Conservation (phyloP, 2,113 vertebrate genomes). For the Sigmodon hispidus region DNA sequence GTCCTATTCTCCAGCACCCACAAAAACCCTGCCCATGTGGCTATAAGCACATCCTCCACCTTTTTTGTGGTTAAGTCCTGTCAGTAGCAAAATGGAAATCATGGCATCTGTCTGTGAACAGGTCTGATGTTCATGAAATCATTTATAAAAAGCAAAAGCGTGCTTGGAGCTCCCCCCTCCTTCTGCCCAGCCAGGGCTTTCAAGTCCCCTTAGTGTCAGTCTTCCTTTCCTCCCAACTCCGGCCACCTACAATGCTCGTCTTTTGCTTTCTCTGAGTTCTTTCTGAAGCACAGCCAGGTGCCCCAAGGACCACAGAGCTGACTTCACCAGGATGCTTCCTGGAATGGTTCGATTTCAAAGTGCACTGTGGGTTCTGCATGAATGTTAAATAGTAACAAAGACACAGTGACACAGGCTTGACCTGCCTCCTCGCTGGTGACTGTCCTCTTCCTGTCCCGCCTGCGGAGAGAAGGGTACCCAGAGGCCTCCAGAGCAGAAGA, state of each 20-base stretch:
- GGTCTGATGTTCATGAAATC: constrained; percentile 24
- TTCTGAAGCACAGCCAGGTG: constrained; percentile 76
- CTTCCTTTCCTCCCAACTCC: constrained; percentile 44
- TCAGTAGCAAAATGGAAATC: neutral
- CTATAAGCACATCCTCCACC: rapidly evolving
- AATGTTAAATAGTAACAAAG: neutral
- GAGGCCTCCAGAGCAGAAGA: neutral
- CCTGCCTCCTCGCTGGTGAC: neutral
- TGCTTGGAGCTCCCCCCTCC: neutral
- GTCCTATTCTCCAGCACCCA: neutral
- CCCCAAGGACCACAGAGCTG: constrained; percentile 54
- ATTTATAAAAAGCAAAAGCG: neutral
- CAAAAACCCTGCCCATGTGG: rapidly evolving
- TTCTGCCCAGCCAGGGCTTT: constrained; percentile 13
- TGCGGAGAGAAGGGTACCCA: neutral
- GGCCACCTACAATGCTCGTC: constrained; percentile 60
- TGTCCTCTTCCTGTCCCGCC: neutral
- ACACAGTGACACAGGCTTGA: neutral
- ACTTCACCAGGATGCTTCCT: constrained; percentile 62
- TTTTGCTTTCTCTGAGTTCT: constrained; percentile 62
- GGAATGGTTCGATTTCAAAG: constrained; percentile 69
- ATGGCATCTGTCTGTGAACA: neutral
- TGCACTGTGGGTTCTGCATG: neutral
- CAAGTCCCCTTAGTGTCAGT: constrained; percentile 35
- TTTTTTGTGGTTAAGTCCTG: neutral